A percentile compares a stretch with the other conserved stretches of the same genome.
Conservation (phyloP, 2,888 invertebrate genomes). For the Sarcophaga caerulescens region DNA sequence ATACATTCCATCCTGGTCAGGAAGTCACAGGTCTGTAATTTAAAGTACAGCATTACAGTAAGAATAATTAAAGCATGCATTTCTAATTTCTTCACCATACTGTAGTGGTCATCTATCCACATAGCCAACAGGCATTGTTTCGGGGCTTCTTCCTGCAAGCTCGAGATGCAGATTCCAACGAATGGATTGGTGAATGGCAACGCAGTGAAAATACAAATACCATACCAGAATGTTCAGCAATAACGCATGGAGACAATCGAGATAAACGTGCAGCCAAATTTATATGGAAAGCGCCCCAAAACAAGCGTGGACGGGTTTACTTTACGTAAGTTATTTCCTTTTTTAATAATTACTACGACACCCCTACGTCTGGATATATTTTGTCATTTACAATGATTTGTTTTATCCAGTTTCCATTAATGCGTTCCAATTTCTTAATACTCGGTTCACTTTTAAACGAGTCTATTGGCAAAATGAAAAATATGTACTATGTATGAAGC, state of each 20-base stretch:
- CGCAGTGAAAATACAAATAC: slow-evolving; percentile 88
- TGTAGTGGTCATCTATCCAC: slow-evolving; percentile 76
- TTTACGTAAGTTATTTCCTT: slow-evolving; percentile 87
- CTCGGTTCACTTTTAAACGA: no score
- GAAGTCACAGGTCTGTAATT: slow-evolving; percentile 85
- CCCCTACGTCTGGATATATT: no score
- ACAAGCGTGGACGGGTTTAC: slow-evolving; percentile 87
- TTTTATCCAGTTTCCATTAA: no score
- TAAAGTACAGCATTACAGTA: background rate
- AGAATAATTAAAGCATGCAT: background rate
- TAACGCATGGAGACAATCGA: slow-evolving; percentile 89
- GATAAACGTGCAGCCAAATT: slow-evolving; percentile 88
- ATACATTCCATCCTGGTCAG: slow-evolving; percentile 86
- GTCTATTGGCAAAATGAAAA: no score
- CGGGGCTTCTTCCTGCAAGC: slow-evolving; percentile 93
- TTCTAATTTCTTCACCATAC: background rate
- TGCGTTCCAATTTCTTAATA: no score
- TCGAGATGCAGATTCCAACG: slow-evolving; percentile 86
- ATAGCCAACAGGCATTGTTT: slow-evolving; percentile 82
- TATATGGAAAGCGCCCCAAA: slow-evolving; percentile 88
- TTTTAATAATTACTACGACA: background rate
- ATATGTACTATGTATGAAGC: no score
- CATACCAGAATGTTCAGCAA: slow-evolving; percentile 89
- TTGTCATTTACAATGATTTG: no score
- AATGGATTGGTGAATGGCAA: slow-evolving; percentile 90